phyloP scores from a whole-genome alignment of 2,797 vertebrate species.

The Hipposideros larvatus region DNA sequence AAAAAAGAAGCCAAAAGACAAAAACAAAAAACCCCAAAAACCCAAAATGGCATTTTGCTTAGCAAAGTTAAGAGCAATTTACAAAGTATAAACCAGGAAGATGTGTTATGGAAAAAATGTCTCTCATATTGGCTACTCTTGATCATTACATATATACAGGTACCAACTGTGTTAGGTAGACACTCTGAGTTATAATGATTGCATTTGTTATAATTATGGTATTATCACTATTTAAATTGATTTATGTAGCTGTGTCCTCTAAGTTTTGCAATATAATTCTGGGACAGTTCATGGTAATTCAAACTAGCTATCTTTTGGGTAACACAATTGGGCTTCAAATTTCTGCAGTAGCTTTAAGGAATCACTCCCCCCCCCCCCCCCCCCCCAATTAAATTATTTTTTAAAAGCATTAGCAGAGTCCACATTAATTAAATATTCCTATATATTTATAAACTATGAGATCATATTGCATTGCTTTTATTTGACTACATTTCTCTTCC shows the following conservation, averaged over 20 bases:
- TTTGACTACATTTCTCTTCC: not conserved
- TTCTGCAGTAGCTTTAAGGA: not conserved
- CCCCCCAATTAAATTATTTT: constrained; percentile 42
- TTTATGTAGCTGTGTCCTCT: not conserved
- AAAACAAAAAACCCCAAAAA: not conserved
- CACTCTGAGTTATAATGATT: not conserved
- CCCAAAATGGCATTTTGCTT: not conserved
- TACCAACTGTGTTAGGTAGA: not conserved
- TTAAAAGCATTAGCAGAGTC: not conserved
- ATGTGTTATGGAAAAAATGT: not conserved
- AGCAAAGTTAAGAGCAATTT: constrained; percentile 52
- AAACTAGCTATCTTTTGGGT: not conserved
- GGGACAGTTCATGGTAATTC: not conserved
- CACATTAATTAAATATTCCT: not conserved
- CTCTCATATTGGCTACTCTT: not conserved
- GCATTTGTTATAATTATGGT: not conserved
- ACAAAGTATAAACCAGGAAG: not conserved
- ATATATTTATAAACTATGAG: not conserved
- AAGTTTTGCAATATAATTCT: not conserved
- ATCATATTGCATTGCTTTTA: not conserved
- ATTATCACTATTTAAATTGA: not conserved
- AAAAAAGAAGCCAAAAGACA: not conserved
- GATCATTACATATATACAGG: not conserved
- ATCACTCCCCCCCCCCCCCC: not conserved
- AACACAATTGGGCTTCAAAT: not conserved